Evolutionary conservation across 2,888 invertebrate species (phyloP).

Genomic region (Barypeithes pellucidus): DNA sequence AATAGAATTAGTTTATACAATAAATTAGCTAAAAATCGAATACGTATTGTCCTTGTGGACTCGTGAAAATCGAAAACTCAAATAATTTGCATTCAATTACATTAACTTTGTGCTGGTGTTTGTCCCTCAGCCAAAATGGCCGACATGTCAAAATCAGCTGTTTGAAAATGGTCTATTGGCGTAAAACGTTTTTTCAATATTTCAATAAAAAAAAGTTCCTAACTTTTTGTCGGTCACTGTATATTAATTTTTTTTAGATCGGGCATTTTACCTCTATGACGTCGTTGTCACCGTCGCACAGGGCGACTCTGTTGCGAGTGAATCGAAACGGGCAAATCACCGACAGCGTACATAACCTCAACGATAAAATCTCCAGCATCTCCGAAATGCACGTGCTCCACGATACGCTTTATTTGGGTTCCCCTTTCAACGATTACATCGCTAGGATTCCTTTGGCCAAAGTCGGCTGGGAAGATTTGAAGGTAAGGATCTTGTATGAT

Average conservation of each 20-base stretch:
- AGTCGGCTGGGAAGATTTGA: conserved; percentile 67
- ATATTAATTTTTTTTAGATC: conserved; percentile 74
- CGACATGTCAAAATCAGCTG: no score
- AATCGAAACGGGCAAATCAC: conserved; percentile 83
- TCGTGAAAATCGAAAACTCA: no score
- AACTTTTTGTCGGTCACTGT: no score
- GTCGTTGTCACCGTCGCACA: conserved; percentile 67
- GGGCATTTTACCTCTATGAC: conserved; percentile 76
- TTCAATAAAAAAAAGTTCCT: no score
- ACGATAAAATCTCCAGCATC: conserved; percentile 73
- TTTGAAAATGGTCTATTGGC: no score
- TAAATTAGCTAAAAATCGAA: no score
- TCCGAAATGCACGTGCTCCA: conserved; percentile 81
- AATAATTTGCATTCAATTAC: no score
- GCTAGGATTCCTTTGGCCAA: conserved; percentile 77
- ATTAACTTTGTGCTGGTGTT: no score
- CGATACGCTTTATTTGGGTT: conserved; percentile 79
- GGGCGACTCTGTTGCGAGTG: conserved; percentile 77
- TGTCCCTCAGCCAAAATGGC: no score
- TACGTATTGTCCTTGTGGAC: no score
- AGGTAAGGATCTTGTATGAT: conserved; percentile 32
- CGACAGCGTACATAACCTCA: conserved; percentile 78
- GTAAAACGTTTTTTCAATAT: no score
- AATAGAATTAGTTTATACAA: no score
- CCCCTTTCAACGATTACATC: conserved; percentile 79